A percentile compares a stretch with the other conserved stretches of the same genome.
These are phyloP conservation scores for Neotoma lepida DNA, from an alignment of 2,113 vertebrate genomes.

Conservation along the genomic window DNA sequence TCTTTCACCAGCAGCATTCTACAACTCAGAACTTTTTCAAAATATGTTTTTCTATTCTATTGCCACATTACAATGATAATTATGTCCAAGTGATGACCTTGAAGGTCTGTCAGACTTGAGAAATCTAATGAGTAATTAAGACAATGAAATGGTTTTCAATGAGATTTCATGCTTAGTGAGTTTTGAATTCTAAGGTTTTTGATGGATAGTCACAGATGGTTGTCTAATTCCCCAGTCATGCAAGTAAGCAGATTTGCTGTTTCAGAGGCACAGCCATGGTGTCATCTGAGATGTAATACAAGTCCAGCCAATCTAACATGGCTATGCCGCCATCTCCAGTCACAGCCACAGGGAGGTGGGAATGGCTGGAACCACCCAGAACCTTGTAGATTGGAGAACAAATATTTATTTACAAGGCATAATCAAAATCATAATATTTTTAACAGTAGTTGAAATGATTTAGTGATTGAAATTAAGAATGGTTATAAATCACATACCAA, in stretches of 20 bases:
- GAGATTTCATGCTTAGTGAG: conserved; percentile 52
- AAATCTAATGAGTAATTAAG: conserved; percentile 44
- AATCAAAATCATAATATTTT: not conserved
- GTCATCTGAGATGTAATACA: not conserved
- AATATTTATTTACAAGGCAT: not conserved
- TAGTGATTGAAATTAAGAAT: not conserved
- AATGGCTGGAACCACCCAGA: not conserved
- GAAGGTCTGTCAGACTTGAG: not conserved
- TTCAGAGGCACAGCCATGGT: not conserved
- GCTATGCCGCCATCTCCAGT: not conserved
- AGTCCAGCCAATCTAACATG: not conserved
- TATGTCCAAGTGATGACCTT: conserved; percentile 41
- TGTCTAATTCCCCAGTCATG: conserved; percentile 42
- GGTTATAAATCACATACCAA: not conserved
- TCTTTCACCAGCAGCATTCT: not conserved
- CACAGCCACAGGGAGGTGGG: not conserved
- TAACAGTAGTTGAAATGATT: not conserved
- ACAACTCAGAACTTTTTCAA: conserved; percentile 1
- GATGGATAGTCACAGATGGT: not conserved
- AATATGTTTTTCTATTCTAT: not conserved
- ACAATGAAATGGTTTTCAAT: conserved; percentile 34
- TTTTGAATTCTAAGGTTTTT: conserved; percentile 34
- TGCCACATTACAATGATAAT: not conserved
- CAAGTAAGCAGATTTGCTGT: not conserved
- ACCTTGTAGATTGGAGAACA: not conserved